Evolutionary conservation across 1,140 invertebrate genomes (phyloP).

Genomic region (Solenopsis fugax): DNA sequence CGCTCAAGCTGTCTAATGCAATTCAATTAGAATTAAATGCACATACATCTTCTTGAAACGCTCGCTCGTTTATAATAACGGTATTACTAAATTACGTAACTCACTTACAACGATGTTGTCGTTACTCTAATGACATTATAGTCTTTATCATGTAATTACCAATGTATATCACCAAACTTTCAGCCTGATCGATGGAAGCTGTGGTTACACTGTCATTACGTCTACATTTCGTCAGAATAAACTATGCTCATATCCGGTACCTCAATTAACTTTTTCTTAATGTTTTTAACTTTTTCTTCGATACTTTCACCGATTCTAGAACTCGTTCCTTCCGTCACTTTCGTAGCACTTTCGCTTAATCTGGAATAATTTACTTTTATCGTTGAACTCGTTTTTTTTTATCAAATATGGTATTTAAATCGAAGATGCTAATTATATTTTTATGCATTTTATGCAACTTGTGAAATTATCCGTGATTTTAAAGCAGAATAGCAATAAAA

Average conservation of each 20-base stretch:
- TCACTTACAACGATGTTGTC: conserved; percentile 2
- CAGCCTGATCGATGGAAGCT: conserved; percentile 30
- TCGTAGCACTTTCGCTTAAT: conserved; percentile 32
- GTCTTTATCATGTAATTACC: conserved; percentile 29
- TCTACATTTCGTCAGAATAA: conserved; percentile 45
- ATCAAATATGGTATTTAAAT: not conserved
- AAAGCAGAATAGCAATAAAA: not conserved
- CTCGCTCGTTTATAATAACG: conserved; percentile 1
- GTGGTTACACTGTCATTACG: conserved; percentile 39
- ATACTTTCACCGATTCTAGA: conserved; percentile 31
- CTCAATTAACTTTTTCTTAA: conserved; percentile 38
- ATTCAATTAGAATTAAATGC: not conserved
- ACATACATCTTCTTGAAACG: not conserved
- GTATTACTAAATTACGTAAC: not conserved
- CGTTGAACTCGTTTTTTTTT: conserved; percentile 4
- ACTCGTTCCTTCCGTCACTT: conserved; percentile 34
- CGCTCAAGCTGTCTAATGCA: not conserved
- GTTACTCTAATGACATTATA: conserved; percentile 11
- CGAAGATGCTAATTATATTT: not conserved
- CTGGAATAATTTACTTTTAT: conserved; percentile 15
- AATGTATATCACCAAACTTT: not conserved
- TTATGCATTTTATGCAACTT: not conserved
- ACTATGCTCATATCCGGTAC: conserved; percentile 2
- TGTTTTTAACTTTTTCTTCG: conserved; percentile 17
- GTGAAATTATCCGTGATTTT: not conserved